Base-by-base conservation (phyloP, 2,888 invertebrate genomes). In the Drosophila cyrtoloma region DNA sequence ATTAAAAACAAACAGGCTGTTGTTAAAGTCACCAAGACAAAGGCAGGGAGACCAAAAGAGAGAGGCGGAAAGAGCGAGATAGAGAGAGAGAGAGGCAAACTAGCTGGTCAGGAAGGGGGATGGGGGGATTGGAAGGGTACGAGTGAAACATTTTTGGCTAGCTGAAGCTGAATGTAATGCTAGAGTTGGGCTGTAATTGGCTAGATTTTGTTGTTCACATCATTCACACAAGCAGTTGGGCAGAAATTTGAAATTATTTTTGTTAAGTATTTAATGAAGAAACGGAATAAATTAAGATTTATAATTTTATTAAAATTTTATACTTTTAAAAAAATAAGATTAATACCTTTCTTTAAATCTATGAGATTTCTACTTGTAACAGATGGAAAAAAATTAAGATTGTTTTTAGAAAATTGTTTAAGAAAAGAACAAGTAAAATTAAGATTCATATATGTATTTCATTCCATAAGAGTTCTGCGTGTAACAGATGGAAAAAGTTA, bases 1-100 rank as follows among this genome's bases (percentile, higher is more conserved):
- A 92, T 91, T 91, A 92, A 92, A 91, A 91, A 85, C 91, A 91
- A 91, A 91, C 91, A 85, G 87, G 80, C 81, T 80, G 84, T 88
- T 89, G 89, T 85, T 85, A 86, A 86, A 84, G 73, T 75, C 79
- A 75, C 77, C 73, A 65, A 77, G 69, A n/a, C 57, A 50, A 26
- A 10, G 35, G 62, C 60, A 66, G 52, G 30, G 51, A 55, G 44
- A 61, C 56, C 56, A 56, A 33, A 33, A 22, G 61, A 70, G 58
- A 35, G 33, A 56, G 55, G 26, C 19, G 32, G 39, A 50, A 33
- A 63, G 51, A 47, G 63, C 35, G 32, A 33, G 14, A 32, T 19
- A 10, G 47, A 60, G 51, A 47, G 60, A 35, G 32, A 7, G 4
- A 28, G 28, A 28, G 42, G 16, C 22, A 26, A 47, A 9, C 9